These are phyloP conservation scores for Asobara japonica DNA, from an alignment of 1,140 invertebrate species.

Conservation along the genomic window DNA sequence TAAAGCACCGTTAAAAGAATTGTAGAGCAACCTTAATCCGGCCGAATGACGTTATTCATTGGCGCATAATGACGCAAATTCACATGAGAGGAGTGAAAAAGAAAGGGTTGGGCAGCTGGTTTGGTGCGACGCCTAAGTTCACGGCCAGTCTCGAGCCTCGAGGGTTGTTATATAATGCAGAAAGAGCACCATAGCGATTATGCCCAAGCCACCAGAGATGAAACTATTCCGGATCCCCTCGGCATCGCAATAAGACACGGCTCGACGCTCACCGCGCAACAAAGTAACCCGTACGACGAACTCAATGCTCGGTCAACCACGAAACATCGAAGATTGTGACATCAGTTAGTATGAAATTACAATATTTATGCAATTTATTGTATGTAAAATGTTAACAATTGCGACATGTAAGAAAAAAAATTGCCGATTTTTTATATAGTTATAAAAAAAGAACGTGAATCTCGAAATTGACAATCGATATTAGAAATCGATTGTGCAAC, in stretches of 20 bases:
- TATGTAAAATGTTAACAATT: too few species aligned
- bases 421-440: too few species aligned
- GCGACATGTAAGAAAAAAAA: too few species aligned
- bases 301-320: slow-evolving; percentile 12
- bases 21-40: too few species aligned
- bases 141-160: slow-evolving; percentile 58
- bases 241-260: slow-evolving; percentile 29
- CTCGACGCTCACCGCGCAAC: slow-evolving; percentile 23
- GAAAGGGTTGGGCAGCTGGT: slow-evolving; percentile 43
- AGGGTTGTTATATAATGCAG: slow-evolving; percentile 57
- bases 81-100: slow-evolving; percentile 13
- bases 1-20: too few species aligned
- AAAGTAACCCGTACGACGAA: slow-evolving; percentile 29
- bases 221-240: slow-evolving; percentile 28
- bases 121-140: slow-evolving; percentile 58
- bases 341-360: neutral
- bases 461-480: too few species aligned
- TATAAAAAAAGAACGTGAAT: too few species aligned
- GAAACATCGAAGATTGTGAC: neutral
- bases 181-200: neutral
- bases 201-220: slow-evolving; percentile 14
- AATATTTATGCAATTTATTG: too few species aligned
- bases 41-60: slow-evolving; percentile 6
- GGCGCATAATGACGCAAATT: slow-evolving; percentile 5
- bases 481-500: too few species aligned